Base-by-base conservation (phyloP, 2,797 vertebrate genomes). In the Danionella dracula region DNA sequence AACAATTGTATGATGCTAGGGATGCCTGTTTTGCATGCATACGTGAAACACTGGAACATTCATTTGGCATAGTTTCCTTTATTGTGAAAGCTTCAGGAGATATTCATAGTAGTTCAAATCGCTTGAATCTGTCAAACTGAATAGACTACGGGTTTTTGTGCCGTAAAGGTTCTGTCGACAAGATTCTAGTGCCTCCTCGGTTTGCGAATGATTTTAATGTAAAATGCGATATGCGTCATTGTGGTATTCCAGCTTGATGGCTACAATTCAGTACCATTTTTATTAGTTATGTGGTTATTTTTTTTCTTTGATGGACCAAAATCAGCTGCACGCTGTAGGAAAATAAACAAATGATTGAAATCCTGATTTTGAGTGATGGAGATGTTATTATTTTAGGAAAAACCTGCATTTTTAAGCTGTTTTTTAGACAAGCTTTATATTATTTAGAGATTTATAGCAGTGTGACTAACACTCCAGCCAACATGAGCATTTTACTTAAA, bases 401-500 rank as follows among this genome's bases (percentile, higher is more conserved):
- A 55, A 37, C 23, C 12, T 8, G 5, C 29, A 11, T 21, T 0
- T 21, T 12, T 15, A n/a, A n/a, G n/a, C n/a, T n/a, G n/a, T n/a
- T n/a, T n/a, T n/a, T n/a, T n/a, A 21, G 23, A 34, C 29, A 58
- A 21, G 37, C 12, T 58, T 55, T 55, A 23, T 62, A 50, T 76
- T 44, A 77, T 58, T 81, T 75, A 67, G 77, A 78, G 65, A n/a
- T 16, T 8, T 77, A 78, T 76, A 66, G 40, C 45, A 12, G 70
- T 80, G 68, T 34, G 29, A 74, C 72, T 87, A 87, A 87, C 86
- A 83, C 78, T 84, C 75, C 75, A 79, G 49, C 69, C 71, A 23
- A 78, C 48, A 42, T 19, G 45, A 51, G 9, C 44, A 49, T 2
- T 60, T 72, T 61, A 66, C 81, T 80, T 87, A 83, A 89, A 77